A percentile compares a stretch with the other conserved stretches of the same genome.
These are phyloP conservation scores for Micromussa lordhowensis DNA, from an alignment of 92 coral and sea anemone species.

Conservation along the genomic window DNA sequence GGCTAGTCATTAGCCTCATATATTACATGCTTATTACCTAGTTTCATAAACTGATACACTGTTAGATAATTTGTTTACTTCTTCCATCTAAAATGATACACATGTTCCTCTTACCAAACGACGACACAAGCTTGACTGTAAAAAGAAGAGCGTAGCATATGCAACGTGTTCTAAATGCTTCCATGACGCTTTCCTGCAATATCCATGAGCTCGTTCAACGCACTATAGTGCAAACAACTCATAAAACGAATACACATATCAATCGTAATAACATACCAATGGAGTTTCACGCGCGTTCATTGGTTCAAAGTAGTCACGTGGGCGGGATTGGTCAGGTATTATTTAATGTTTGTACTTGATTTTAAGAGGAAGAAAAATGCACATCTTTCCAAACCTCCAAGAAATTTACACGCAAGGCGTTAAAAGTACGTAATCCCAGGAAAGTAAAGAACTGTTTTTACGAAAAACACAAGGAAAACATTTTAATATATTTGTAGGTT, in stretches of 20 bases:
- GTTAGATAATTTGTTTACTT: not conserved
- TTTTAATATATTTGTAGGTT: not conserved
- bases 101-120: not conserved
- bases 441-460: not conserved
- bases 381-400: not conserved
- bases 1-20: not conserved
- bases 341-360: not conserved
- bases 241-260: not conserved
- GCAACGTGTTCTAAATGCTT: not conserved
- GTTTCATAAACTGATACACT: not conserved
- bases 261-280: not conserved
- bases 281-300: not conserved
- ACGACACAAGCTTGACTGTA: not conserved
- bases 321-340: not conserved
- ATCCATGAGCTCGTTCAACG: not conserved
- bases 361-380: constrained; percentile 4
- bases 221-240: not conserved
- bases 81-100: not conserved
- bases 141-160: not conserved
- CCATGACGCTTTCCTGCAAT: not conserved
- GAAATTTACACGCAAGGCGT: not conserved
- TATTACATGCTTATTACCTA: not conserved
- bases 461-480: not conserved
- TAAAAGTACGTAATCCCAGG: not conserved
- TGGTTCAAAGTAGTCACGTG: constrained; percentile 3